Conservation (phyloP, 1,140 invertebrate genomes). For the Rhizoglyphus robini region DNA sequence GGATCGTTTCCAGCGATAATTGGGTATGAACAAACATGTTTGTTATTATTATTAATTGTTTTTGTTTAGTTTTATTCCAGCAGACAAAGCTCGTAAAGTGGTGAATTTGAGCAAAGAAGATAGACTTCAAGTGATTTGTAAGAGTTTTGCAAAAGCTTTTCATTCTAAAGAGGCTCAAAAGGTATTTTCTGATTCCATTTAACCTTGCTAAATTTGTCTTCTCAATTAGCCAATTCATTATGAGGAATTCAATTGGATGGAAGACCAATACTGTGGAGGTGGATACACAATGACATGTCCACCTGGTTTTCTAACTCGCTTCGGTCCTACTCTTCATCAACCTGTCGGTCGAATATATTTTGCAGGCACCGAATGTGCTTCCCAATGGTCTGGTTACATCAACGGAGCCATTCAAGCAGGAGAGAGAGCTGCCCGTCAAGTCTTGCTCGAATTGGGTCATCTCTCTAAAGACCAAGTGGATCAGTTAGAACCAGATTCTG, state of each 20-base stretch:
- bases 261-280: conserved; percentile 36
- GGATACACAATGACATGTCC: conserved; percentile 34
- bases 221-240: conserved; percentile 27
- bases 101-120: conserved; percentile 23
- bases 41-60: neutral
- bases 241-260: conserved; percentile 36
- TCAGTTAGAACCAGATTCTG: conserved; percentile 23
- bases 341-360: conserved; percentile 33
- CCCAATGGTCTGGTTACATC: conserved; percentile 39
- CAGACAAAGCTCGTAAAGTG: conserved; percentile 24
- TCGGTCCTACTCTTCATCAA: conserved; percentile 31
- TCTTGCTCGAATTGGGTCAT: conserved; percentile 25
- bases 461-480: conserved; percentile 23
- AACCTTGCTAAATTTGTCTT: no score
- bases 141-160: conserved; percentile 24
- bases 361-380: conserved; percentile 39
- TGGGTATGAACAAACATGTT: conserved; percentile 21
- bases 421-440: conserved; percentile 36
- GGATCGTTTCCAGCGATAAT: conserved; percentile 32
- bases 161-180: conserved; percentile 23
- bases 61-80: conserved; percentile 19
- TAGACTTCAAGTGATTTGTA: conserved; percentile 19
- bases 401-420: conserved; percentile 38
- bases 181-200: no score
- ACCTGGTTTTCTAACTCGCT: conserved; percentile 35